Evolutionary conservation across 2,888 invertebrate species (phyloP), one percentile per base, ranked within the genome.

Genomic region (Eristalis intricaria): DNA sequence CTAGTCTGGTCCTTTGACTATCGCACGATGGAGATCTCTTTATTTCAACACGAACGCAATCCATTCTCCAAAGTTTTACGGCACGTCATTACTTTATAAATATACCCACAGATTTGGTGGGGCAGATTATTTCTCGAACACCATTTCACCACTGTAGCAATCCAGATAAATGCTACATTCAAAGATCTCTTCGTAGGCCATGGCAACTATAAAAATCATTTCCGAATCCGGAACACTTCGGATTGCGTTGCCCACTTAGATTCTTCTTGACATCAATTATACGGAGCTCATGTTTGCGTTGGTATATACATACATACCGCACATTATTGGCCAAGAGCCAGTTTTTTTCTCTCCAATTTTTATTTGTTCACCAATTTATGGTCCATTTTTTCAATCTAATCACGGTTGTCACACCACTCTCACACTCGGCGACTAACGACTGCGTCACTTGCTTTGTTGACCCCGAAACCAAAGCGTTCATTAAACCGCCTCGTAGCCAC

Each of bases 401-500:
- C 50, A 68, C 19, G 68, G 50, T 68, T 32, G 43, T 68, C 68
- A 68, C 50, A 50, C 68, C 68, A 68, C 38, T 8, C 29, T 15
- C 26, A n/a, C 50, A 19, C 8, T 4, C 29, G 8, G 15, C 23
- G 43, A 13, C 68, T 68, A 7, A 23, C 23, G 43, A 13, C 68
- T 68, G 29, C 68, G 29, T 32, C 50, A 29, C 22, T 50, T 50
- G 19, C 22, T 11, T 10, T 4, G 11, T 19, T 73, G 83, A 78
- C 68, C 78, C 78, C 66, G 22, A 66, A 77, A 11, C 15, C 19
- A 32, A 50, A 40, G 63, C 64, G 65, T 70, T 26, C 65, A 77
- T 61, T 71, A 38, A 77, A 83, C 71, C 29, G 65, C 35, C 56
- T 23, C 60, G 43, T 70, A 60, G 71, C 38, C 70, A 77, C 71